Evolutionary conservation across 2,113 vertebrate genomes (phyloP).

Genomic region (Typhlomys cinereus): DNA sequence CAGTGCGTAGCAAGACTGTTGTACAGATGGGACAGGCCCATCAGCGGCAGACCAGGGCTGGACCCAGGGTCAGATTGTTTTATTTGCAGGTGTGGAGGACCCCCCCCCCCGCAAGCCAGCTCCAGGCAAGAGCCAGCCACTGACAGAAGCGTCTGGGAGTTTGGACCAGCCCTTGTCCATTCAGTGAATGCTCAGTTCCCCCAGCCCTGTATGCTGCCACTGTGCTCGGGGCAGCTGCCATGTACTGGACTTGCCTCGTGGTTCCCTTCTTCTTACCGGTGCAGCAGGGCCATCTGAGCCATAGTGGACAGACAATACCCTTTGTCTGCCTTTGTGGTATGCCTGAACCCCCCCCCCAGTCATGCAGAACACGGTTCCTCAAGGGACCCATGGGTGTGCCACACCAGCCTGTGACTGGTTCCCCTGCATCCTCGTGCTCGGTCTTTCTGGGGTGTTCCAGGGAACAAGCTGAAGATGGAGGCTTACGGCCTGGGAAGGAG

Average conservation of each 20-base stretch:
- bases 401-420: not conserved
- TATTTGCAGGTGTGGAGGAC: not conserved
- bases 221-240: not conserved
- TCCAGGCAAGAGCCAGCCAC: not conserved
- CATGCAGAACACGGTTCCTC: not conserved
- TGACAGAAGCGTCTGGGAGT: not conserved
- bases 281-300: no score
- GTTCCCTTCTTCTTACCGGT: not conserved
- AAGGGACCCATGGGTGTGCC: not conserved
- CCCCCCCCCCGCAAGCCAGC: not conserved
- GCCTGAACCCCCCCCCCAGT: no score
- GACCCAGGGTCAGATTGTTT: not conserved
- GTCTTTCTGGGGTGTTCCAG: not conserved
- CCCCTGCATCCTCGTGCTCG: accelerated
- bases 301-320: no score
- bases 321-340: not conserved
- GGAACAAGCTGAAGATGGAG: not conserved
- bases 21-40: no score
- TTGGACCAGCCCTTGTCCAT: not conserved
- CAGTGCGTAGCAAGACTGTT: not conserved
- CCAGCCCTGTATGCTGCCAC: not conserved
- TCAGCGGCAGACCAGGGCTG: no score
- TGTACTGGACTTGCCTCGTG: no score
- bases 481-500: not conserved
- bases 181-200: no score